Evolutionary conservation across 2,888 invertebrate species (phyloP).

Genomic region (Hipparchia semele): DNA sequence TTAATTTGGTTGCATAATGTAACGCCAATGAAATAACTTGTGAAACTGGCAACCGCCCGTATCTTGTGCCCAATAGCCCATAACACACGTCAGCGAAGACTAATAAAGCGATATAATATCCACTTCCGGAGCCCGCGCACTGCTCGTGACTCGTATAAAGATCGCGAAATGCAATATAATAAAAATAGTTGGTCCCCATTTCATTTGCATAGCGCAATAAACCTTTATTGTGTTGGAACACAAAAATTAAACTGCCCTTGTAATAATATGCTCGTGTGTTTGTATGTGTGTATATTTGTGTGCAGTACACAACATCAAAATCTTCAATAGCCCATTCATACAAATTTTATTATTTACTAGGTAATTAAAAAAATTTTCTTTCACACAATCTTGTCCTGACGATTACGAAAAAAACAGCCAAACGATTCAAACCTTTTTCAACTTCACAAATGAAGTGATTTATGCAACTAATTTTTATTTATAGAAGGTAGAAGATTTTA

Average conservation of each 20-base stretch:
- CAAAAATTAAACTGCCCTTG: neutral
- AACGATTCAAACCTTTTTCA: too few relatives aligned
- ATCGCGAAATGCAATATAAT: conserved; percentile 41
- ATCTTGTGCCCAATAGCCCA: conserved; percentile 34
- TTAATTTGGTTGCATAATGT: conserved; percentile 9
- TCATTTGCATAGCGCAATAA: conserved; percentile 30
- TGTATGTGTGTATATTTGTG: too few relatives aligned
- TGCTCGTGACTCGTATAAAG: conserved; percentile 46
- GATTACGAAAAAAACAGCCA: too few relatives aligned
- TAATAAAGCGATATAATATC: conserved; percentile 64
- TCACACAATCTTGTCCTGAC: too few relatives aligned
- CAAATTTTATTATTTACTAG: too few relatives aligned
- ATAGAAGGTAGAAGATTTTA: too few relatives aligned
- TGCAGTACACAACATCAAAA: too few relatives aligned
- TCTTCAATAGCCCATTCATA: too few relatives aligned
- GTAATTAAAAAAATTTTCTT: too few relatives aligned
- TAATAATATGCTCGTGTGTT: neutral
- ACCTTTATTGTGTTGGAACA: conserved; percentile 6
- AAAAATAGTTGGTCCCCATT: conserved; percentile 32
- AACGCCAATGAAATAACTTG: neutral
- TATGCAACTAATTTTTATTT: too few relatives aligned
- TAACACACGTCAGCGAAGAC: conserved; percentile 47
- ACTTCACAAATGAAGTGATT: too few relatives aligned
- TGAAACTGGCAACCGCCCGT: conserved; percentile 20
- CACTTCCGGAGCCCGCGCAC: conserved; percentile 56